These are phyloP conservation scores for Zaprionus ghesquierei DNA, from an alignment of 1,140 invertebrate species.

Conservation along the genomic window DNA sequence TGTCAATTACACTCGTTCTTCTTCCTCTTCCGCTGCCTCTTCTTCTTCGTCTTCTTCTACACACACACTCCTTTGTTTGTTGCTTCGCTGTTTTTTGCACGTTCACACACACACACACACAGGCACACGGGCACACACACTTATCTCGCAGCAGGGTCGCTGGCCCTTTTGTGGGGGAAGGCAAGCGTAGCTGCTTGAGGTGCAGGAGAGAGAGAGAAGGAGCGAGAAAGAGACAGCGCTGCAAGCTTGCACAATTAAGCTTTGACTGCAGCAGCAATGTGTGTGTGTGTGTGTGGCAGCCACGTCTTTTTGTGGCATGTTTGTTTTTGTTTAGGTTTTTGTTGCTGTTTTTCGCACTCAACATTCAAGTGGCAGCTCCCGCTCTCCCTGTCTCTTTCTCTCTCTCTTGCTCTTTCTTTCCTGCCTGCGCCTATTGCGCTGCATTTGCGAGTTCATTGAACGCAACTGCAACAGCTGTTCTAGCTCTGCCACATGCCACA, in stretches of 20 bases:
- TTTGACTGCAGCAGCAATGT: not conserved
- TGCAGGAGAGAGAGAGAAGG: not conserved
- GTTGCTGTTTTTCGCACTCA: not conserved
- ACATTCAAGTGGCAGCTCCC: not conserved
- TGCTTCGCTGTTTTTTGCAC: slow-evolving; percentile 4
- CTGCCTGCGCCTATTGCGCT: not conserved
- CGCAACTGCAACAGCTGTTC: slow-evolving; percentile 41
- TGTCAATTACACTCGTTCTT: slow-evolving; percentile 65
- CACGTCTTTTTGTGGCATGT: slow-evolving; percentile 25
- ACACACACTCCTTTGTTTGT: slow-evolving; percentile 24
- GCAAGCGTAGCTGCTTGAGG: not conserved
- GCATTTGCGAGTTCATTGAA: slow-evolving; percentile 40
- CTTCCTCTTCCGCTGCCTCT: slow-evolving; percentile 14
- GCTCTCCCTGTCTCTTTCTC: not conserved
- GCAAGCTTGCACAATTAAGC: slow-evolving; percentile 49
- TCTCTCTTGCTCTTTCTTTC: not conserved
- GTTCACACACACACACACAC: not conserved
- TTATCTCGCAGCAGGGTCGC: slow-evolving; percentile 12
- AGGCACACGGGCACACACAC: not conserved
- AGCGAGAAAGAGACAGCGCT: not conserved
- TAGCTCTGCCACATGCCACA: slow-evolving; percentile 24
- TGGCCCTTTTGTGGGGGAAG: slow-evolving; percentile 1
- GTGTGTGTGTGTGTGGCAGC: not conserved
- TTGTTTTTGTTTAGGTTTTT: slow-evolving; percentile 7
- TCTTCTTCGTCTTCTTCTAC: not conserved